phyloP scores from a whole-genome alignment of 2,888 invertebrate species.

The Parapristionchus giblindavisi region DNA sequence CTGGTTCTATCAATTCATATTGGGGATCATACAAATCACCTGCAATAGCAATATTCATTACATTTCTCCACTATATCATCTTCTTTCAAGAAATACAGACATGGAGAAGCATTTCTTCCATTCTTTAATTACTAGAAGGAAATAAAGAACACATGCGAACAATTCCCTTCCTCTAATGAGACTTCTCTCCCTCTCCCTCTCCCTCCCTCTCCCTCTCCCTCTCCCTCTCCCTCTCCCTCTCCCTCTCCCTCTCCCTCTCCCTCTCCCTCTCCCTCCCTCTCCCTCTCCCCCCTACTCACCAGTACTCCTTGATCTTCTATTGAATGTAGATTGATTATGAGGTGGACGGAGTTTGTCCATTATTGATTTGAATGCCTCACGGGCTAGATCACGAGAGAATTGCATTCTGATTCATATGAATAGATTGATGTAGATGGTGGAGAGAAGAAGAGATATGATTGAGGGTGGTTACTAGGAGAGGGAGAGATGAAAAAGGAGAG shows the following conservation, averaged over 20 bases:
- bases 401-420: slow-evolving; percentile 6
- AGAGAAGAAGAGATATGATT: neutral
- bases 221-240: neutral
- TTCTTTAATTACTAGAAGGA: too few species aligned
- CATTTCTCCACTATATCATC: neutral
- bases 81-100: too few species aligned
- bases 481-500: neutral
- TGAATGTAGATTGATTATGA: neutral
- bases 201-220: neutral
- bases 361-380: slow-evolving; percentile 16
- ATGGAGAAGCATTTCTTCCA: too few species aligned
- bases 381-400: slow-evolving; percentile 20
- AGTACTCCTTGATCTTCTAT: slow-evolving; percentile 7
- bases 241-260: slow-evolving; percentile 10
- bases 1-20: slow-evolving; percentile 22
- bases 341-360: slow-evolving; percentile 6
- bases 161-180: neutral
- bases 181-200: neutral
- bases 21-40: slow-evolving; percentile 16
- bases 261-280: neutral
- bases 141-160: neutral
- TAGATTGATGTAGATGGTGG: neutral
- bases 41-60: neutral
- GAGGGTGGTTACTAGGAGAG: neutral
- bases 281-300: slow-evolving; percentile 7